These are phyloP conservation scores for Amiota communis DNA, from an alignment of 2,888 invertebrate genomes.

Conservation along the genomic window DNA sequence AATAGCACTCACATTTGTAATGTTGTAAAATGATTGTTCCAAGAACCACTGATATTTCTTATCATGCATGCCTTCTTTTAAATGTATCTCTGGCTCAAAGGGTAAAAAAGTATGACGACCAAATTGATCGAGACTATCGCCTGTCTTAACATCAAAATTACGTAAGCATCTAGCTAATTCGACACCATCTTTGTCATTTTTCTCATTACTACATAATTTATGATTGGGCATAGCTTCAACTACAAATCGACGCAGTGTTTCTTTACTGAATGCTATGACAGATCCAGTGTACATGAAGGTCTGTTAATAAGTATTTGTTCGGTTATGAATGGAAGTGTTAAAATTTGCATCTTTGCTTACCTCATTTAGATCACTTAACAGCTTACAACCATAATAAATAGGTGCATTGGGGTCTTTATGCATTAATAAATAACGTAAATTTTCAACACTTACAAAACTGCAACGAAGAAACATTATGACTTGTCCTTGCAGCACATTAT, in stretches of 20 bases:
- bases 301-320: constrained; percentile 55
- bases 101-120: constrained; percentile 52
- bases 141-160: constrained; percentile 86
- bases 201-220: constrained; percentile 73
- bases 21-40: constrained; percentile 42
- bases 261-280: constrained; percentile 91
- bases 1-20: constrained; percentile 46
- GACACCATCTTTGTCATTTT: constrained; percentile 56
- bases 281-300: constrained; percentile 92
- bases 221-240: constrained; percentile 80
- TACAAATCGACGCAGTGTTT: constrained; percentile 84
- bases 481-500: too few species aligned
- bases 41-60: constrained; percentile 41
- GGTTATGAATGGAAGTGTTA: background rate
- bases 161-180: constrained; percentile 82
- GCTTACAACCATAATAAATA: constrained; percentile 91
- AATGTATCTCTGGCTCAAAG: constrained; percentile 37
- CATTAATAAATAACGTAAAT: constrained; percentile 88
- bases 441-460: constrained; percentile 94
- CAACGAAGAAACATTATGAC: constrained; percentile 39
- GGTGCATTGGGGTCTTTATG: constrained; percentile 82
- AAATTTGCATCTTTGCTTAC: constrained; percentile 70
- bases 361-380: constrained; percentile 78
- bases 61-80: constrained; percentile 23
- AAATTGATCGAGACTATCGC: constrained; percentile 86